Percentiles rank a stretch among this genome's conserved stretches.
phyloP scores from a whole-genome alignment of 2,888 invertebrate species.

The Lissonota sp. region DNA sequence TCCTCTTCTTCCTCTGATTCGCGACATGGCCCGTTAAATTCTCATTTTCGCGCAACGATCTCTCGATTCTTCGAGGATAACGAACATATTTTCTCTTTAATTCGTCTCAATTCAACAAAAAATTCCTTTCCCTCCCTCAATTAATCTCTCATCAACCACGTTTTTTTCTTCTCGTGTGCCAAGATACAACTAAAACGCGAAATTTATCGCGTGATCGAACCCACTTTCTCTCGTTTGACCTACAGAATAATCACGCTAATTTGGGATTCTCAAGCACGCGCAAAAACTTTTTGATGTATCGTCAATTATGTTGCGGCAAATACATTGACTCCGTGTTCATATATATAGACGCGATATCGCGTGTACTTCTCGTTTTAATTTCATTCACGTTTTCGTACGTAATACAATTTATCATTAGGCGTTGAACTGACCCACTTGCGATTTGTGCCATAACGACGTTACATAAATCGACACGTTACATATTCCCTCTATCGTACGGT shows the following conservation, averaged over 20 bases:
- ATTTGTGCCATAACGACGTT: slow-evolving; percentile 5
- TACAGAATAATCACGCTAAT: too few species aligned
- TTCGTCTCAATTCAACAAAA: neutral
- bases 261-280: too few species aligned
- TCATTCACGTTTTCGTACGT: neutral
- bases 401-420: slow-evolving; percentile 32
- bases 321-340: too few species aligned
- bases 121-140: neutral
- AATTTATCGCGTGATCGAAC: too few species aligned
- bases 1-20: neutral
- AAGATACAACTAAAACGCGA: too few species aligned
- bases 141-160: slow-evolving; percentile 1
- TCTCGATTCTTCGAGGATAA: neutral
- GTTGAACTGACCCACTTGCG: slow-evolving; percentile 35
- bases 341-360: neutral
- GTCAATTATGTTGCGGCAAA: too few species aligned
- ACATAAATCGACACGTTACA: slow-evolving; percentile 20
- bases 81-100: too few species aligned
- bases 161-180: too few species aligned
- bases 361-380: neutral
- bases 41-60: neutral
- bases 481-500: neutral
- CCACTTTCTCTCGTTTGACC: too few species aligned
- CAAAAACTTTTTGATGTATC: too few species aligned
- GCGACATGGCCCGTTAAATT: neutral